phyloP scores from a whole-genome alignment of 2,113 vertebrate genomes.

The Myanophis thanlyinensis region DNA sequence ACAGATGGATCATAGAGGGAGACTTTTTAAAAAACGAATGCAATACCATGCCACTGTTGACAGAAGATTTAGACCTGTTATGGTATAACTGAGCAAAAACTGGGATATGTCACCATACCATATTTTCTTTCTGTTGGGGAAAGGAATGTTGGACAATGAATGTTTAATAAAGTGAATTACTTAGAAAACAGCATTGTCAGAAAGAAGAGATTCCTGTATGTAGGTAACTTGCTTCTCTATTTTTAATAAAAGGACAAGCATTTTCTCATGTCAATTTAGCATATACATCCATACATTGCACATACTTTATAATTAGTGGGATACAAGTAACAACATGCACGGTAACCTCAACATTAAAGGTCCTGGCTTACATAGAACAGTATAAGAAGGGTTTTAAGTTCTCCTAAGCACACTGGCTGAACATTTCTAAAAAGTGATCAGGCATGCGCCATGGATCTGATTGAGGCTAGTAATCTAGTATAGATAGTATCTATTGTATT shows the following conservation, averaged over 20 bases:
- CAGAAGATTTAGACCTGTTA: conserved; percentile 62
- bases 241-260: background rate
- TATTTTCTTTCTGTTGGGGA: background rate
- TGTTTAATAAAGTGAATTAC: conserved; percentile 9
- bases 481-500: background rate
- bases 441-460: background rate
- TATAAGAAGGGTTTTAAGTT: background rate
- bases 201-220: background rate
- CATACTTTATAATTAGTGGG: background rate
- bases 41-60: conserved; percentile 59
- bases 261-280: background rate
- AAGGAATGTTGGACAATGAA: conserved; percentile 31
- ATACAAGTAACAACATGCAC: background rate
- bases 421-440: background rate
- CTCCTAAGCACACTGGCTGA: background rate
- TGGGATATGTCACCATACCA: conserved; percentile 29
- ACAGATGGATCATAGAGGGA: conserved; percentile 61
- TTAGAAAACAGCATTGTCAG: background rate
- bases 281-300: background rate
- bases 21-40: conserved; percentile 26
- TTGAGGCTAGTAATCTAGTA: background rate
- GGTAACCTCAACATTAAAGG: background rate
- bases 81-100: conserved; percentile 35
- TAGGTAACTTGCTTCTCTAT: background rate
- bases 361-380: background rate